phyloP scores from a whole-genome alignment of 2,888 invertebrate species.

The Thereva unica region DNA sequence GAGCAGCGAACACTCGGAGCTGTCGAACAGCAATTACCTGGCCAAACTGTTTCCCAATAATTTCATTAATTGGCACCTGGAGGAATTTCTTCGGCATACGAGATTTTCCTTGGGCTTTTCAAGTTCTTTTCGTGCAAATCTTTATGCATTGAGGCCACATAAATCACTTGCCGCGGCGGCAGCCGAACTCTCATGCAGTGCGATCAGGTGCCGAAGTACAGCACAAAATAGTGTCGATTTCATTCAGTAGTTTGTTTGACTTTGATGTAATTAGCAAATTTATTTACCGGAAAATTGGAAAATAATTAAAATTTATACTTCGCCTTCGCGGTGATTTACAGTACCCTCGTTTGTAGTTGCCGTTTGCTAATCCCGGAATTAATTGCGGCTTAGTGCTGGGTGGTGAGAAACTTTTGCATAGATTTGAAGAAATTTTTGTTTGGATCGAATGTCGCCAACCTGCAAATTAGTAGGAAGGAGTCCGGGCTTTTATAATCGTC shows the following conservation, averaged over 20 bases:
- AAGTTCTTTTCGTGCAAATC: constrained; percentile 1
- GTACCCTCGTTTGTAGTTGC: too few species aligned
- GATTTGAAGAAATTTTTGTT: too few species aligned
- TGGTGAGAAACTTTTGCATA: too few species aligned
- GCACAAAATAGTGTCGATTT: neutral
- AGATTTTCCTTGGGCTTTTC: neutral
- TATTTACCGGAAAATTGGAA: constrained; percentile 31
- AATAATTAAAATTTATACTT: constrained; percentile 24
- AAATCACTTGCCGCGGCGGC: too few species aligned
- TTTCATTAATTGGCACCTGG: constrained; percentile 3
- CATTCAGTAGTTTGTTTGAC: constrained; percentile 22
- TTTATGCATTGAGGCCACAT: too few species aligned
- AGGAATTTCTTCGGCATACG: neutral
- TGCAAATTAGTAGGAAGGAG: too few species aligned
- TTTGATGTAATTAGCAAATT: constrained; percentile 22
- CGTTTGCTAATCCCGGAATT: too few species aligned
- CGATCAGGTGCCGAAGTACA: neutral
- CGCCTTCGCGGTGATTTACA: constrained; percentile 15
- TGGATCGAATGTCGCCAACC: too few species aligned
- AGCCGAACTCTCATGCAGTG: neutral
- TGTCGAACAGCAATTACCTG: neutral
- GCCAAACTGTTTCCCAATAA: constrained; percentile 1
- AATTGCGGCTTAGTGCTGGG: too few species aligned
- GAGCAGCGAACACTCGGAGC: neutral
- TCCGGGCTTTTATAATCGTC: too few species aligned